Evolutionary conservation across 1,140 invertebrate species (phyloP), one percentile per base, ranked within the genome.

Genomic region (Orchestia grillus): DNA sequence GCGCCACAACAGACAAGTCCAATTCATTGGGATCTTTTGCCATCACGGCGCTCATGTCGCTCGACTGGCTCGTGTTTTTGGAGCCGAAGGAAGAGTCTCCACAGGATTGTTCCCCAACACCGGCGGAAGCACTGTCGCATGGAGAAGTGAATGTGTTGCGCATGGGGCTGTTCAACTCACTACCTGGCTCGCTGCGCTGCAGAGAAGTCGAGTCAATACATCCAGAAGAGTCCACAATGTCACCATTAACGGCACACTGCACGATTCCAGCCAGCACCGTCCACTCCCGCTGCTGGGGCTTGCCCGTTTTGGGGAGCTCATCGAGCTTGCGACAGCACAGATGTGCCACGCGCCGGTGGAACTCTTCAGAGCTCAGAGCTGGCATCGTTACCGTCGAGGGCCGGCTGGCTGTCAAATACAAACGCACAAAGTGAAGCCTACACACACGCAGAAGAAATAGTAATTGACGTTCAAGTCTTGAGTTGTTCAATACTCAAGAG

Each of bases 231-330:
- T 77, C 62, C 62, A 77, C 11, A 23, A 36, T 77, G 11, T 77
- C 15, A 8, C 62, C 28, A 15, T 36, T 28, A 19, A 28, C 28
- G 15, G 15, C 42, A 45, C 44, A 96, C 96, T 95, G 96, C 36
- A 99, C 97, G 96, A 99, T 97, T 96, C 98, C 98, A 28, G 99
- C 98, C 62, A 99, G 97, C 43, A 99, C 98, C 36, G 99, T 99
- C 99, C 99, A 99, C 97, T 99, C 98, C 44, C 96, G 96, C 95
- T 97, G 96, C 28, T 97, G 97, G 23, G 99, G 98, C 97, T 99
- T 99, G 0, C 98, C 98, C 96, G 98, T 98, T 97, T 98, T 98
- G 57, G 98, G 98, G n/a, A 99, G 97, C 3, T 97, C 97, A 40
- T 98, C 97, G 97, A 98, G 98, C 97, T 98, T 98, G 4, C 98